Percentiles rank a stretch among this genome's conserved stretches.
Evolutionary conservation across 1,140 invertebrate species (phyloP).

Genomic region (Drosophila tsacasi): DNA sequence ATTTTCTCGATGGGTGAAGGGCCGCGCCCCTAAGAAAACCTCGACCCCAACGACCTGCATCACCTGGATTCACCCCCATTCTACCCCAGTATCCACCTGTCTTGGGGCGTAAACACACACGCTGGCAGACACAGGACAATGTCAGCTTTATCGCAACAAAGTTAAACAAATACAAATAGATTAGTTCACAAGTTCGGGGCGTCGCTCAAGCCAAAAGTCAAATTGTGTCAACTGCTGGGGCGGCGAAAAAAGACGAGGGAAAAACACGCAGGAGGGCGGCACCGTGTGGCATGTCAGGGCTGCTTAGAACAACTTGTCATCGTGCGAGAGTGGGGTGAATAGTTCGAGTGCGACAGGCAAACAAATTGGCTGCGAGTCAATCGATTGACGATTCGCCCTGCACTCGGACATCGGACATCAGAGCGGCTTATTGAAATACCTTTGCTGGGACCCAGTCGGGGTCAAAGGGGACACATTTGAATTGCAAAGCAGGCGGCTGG

Average conservation of each 20-base stretch:
- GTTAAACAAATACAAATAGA: conserved; percentile 81
- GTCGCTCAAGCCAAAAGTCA: conserved; percentile 68
- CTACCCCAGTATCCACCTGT: conserved; percentile 28
- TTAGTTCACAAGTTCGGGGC: conserved; percentile 75
- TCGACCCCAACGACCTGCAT: neutral
- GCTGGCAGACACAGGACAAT: conserved; percentile 28
- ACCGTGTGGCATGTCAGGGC: conserved; percentile 30
- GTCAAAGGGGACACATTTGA: conserved; percentile 41
- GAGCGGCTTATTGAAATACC: conserved; percentile 53
- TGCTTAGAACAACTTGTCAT: conserved; percentile 21
- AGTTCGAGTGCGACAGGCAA: conserved; percentile 55
- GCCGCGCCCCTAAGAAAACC: neutral
- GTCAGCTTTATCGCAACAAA: conserved; percentile 64
- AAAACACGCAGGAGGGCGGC: conserved; percentile 23
- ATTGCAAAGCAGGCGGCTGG: conserved; percentile 30
- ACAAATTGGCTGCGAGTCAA: conserved; percentile 68
- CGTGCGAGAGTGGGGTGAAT: conserved; percentile 27
- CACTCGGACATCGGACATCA: conserved; percentile 17
- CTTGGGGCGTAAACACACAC: conserved; percentile 23
- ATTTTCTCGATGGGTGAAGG: neutral
- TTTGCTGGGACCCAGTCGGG: conserved; percentile 6
- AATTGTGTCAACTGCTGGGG: conserved; percentile 69
- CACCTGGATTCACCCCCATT: neutral
- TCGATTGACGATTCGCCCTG: conserved; percentile 52
- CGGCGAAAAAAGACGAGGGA: conserved; percentile 24